These are phyloP conservation scores for Papilio helenus DNA, from an alignment of 1,140 invertebrate species.

Conservation along the genomic window DNA sequence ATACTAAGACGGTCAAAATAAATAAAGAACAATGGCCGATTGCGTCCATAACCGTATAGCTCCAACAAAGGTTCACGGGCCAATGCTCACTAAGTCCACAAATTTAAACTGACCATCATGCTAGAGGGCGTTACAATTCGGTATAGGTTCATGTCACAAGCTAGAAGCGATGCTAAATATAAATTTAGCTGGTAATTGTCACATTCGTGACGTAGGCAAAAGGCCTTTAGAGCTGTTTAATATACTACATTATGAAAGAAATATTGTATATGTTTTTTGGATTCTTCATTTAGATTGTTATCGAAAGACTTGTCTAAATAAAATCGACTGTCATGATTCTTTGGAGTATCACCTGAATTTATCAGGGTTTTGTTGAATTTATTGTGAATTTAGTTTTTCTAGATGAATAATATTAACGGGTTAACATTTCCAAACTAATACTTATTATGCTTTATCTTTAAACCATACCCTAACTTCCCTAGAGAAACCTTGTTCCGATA, in stretches of 20 bases:
- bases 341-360: too few species aligned
- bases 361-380: too few species aligned
- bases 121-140: slow-evolving; percentile 38
- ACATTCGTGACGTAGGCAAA: too few species aligned
- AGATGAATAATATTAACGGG: neutral
- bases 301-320: too few species aligned
- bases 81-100: slow-evolving; percentile 39
- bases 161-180: neutral
- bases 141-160: neutral
- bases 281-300: too few species aligned
- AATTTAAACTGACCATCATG: slow-evolving; percentile 39
- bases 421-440: neutral
- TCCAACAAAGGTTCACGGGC: slow-evolving; percentile 35
- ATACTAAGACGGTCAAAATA: slow-evolving; percentile 32
- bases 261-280: too few species aligned
- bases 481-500: slow-evolving; percentile 40
- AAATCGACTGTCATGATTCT: too few species aligned
- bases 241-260: too few species aligned
- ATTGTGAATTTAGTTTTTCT: neutral
- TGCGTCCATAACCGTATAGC: slow-evolving; percentile 33
- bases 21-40: slow-evolving; percentile 37
- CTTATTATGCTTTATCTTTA: slow-evolving; percentile 10
- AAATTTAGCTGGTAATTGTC: too few species aligned
- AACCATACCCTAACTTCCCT: slow-evolving; percentile 26
- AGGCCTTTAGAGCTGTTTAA: too few species aligned